Percentiles rank a stretch among this genome's conserved stretches.
These are phyloP conservation scores for Oligia strigilis DNA, from an alignment of 2,888 invertebrate species.

Conservation along the genomic window DNA sequence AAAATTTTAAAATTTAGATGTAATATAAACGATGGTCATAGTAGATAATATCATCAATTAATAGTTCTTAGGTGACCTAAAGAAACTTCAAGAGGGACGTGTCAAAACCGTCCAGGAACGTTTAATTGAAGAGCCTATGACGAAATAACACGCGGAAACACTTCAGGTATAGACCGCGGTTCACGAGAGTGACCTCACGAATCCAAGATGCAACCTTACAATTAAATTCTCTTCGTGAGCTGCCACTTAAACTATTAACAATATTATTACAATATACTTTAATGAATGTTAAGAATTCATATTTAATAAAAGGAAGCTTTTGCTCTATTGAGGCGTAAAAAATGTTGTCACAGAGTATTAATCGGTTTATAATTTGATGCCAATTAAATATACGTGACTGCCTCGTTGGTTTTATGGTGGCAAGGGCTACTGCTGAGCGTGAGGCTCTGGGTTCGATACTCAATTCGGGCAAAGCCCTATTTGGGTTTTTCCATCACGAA, in stretches of 20 bases:
- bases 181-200: constrained; percentile 82
- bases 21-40: background rate
- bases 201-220: constrained; percentile 75
- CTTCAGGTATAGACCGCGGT: constrained; percentile 62
- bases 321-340: constrained; percentile 47
- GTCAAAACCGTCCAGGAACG: constrained; percentile 55
- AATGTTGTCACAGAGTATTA: constrained; percentile 32
- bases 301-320: constrained; percentile 35
- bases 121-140: constrained; percentile 67
- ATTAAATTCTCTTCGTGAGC: constrained; percentile 80
- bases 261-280: constrained; percentile 66
- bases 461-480: background rate
- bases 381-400: background rate
- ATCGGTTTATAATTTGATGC: constrained; percentile 20
- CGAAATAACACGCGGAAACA: constrained; percentile 76
- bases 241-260: constrained; percentile 73
- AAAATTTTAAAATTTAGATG: background rate
- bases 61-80: constrained; percentile 6
- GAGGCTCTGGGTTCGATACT: background rate
- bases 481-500: background rate
- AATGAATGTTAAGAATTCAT: constrained; percentile 49
- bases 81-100: constrained; percentile 28
- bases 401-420: background rate
- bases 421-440: background rate
- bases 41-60: constrained; percentile 7